Base-by-base conservation (phyloP, 2,888 invertebrate species). In the Andrena praecox region DNA sequence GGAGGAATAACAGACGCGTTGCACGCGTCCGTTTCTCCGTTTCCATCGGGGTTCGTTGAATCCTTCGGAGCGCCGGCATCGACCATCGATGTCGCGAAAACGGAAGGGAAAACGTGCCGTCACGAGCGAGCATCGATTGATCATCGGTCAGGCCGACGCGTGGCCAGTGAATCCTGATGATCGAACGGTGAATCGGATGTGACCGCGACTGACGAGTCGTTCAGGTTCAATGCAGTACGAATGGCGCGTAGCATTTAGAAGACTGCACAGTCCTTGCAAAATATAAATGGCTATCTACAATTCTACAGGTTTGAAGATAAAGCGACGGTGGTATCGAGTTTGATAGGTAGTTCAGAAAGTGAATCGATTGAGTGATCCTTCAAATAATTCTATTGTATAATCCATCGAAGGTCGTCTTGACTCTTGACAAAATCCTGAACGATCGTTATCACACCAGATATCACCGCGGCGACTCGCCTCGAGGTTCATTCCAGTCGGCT, bases 11-110 rank as follows among this genome's bases (percentile, higher is more conserved):
- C 63, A 54, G 33, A 20, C 54, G 27, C 56, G 42, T 52, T 24
- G 63, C 42, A 52, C 67, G 52, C 66, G 48, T 62, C 7, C 56
- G 71, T 54, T 69, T 77, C 77, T 85, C 78, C 76, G 73, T 84
- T 62, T 3, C 31, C 16, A 62, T 35, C 72, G 64, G 84, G 85
- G 85, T 87, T 89, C 89, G 86, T 87, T 85, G 88, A 87, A 86
- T 85, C 83, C 83, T 73, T 74, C 75, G 67, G 68, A 84, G 83
- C 66, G 35, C 16, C 68, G 27, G 67, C 75, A 79, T 76, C 72
- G 50, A 42, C 81, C 78, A 71, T 74, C 79, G 70, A 72, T 82
- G 76, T 84, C 80, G 82, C 72, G 76, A 64, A 84, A 85, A 84
- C 87, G 77, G 80, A 79, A 83, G 69, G 74, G 60, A 83, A 42